A percentile compares a stretch with the other conserved stretches of the same genome.
Conservation (phyloP, 2,797 vertebrate species). For the Hipposideros larvatus region DNA sequence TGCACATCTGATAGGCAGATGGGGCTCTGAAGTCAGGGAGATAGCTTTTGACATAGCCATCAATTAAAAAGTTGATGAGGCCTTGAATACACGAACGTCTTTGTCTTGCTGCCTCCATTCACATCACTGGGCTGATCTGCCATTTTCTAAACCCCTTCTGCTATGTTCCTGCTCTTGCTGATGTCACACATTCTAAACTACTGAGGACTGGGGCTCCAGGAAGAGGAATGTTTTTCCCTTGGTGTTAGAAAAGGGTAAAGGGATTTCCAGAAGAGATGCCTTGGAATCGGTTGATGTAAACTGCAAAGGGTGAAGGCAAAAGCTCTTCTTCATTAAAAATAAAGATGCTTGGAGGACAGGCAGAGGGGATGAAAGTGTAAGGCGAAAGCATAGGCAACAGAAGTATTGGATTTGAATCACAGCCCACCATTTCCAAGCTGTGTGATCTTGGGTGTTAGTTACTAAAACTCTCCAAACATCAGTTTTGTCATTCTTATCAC, state of each 20-base stretch:
- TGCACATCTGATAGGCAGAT: neutral
- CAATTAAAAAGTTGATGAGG: neutral
- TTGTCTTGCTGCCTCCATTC: neutral
- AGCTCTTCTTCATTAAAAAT: neutral
- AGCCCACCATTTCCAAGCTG: neutral
- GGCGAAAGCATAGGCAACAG: neutral
- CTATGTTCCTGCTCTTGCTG: neutral
- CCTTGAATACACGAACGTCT: neutral
- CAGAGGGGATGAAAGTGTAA: neutral
- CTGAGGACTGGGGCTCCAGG: neutral
- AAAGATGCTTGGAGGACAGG: neutral
- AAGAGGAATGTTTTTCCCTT: neutral
- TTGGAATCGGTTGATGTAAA: neutral
- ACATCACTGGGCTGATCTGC: neutral
- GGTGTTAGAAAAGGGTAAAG: slow-evolving; percentile 38
- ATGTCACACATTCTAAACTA: neutral
- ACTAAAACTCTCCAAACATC: neutral
- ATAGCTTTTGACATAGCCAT: neutral
- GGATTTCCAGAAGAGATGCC: neutral
- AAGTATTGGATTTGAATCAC: neutral
- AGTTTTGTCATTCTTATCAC: neutral
- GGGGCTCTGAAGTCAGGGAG: neutral
- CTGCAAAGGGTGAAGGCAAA: neutral
- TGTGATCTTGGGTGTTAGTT: neutral
- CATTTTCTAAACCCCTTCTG: neutral